Percentiles rank a stretch among this genome's conserved stretches.
These are phyloP conservation scores for Acanthoscelides obtectus DNA, from an alignment of 2,888 invertebrate genomes.

Conservation along the genomic window DNA sequence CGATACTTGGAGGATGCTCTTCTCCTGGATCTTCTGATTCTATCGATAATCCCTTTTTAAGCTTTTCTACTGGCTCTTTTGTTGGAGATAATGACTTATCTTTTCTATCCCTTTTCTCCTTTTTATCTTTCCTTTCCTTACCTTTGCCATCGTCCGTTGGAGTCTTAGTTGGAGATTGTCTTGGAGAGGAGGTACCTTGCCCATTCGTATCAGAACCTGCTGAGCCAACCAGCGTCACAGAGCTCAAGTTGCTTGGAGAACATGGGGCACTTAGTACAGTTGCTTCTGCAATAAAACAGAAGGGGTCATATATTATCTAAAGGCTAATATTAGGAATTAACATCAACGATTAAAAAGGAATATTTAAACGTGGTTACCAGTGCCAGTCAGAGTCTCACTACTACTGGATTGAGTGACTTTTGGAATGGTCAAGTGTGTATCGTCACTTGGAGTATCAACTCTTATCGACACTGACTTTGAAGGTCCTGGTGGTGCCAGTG, in stretches of 20 bases:
- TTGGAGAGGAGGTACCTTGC: constrained; percentile 18
- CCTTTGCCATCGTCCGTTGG: constrained; percentile 5
- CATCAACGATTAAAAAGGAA: background rate
- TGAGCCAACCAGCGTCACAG: constrained; percentile 65
- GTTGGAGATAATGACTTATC: constrained; percentile 18
- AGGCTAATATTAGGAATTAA: too few relatives aligned
- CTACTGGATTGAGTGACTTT: constrained; percentile 72
- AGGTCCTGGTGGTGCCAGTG: constrained; percentile 28
- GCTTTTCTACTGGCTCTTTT: constrained; percentile 16
- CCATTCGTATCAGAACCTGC: constrained; percentile 48
- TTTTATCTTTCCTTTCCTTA: constrained; percentile 11
- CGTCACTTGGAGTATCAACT: constrained; percentile 47
- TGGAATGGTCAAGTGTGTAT: constrained; percentile 61
- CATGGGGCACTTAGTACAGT: constrained; percentile 57
- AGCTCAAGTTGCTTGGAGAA: constrained; percentile 70
- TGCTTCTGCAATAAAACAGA: constrained; percentile 41
- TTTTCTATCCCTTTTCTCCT: constrained; percentile 14
- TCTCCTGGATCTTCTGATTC: constrained; percentile 27
- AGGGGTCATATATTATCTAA: too few relatives aligned
- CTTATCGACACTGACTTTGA: constrained; percentile 48
- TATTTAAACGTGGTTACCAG: background rate
- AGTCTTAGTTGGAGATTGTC: constrained; percentile 16
- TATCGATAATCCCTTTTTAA: constrained; percentile 22
- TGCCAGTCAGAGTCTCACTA: constrained; percentile 73
- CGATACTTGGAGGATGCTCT: constrained; percentile 26